Percentiles rank a stretch among this genome's conserved stretches.
Conservation (phyloP, 2,113 vertebrate genomes). For the Equus przewalskii region DNA sequence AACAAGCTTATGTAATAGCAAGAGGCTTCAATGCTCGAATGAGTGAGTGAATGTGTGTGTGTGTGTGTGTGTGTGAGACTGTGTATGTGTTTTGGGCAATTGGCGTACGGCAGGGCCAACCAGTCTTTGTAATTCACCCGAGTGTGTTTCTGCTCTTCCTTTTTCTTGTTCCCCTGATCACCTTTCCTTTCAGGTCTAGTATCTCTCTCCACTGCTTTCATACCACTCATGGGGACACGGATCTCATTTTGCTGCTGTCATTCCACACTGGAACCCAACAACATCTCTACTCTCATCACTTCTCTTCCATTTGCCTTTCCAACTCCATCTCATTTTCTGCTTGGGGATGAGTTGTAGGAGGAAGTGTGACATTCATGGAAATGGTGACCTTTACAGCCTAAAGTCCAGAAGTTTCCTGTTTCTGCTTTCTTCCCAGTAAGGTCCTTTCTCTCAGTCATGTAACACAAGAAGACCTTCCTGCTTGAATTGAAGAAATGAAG, state of each 20-base stretch:
- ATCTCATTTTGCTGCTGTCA: neutral
- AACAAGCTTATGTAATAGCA: neutral
- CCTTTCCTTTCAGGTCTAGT: neutral
- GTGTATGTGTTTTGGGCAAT: neutral
- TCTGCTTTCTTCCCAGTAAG: neutral
- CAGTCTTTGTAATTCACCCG: neutral
- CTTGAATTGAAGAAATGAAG: neutral
- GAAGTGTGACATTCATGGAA: neutral
- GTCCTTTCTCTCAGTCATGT: neutral
- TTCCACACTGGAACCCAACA: neutral
- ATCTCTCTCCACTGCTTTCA: neutral
- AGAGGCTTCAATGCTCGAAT: neutral
- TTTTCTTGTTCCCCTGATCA: neutral
- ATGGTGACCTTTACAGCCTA: neutral
- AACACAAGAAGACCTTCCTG: neutral
- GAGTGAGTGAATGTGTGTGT: too few species aligned
- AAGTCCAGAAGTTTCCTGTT: neutral
- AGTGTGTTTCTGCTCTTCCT: neutral
- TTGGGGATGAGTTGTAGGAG: neutral
- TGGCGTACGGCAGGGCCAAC: too few species aligned
- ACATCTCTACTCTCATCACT: neutral
- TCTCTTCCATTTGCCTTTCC: neutral
- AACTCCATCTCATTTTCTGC: neutral
- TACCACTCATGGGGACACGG: accelerated
- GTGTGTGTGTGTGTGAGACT: neutral